Evolutionary conservation across 2,888 invertebrate species (phyloP), one percentile per base, ranked within the genome.

Genomic region (Apantesis nais): DNA sequence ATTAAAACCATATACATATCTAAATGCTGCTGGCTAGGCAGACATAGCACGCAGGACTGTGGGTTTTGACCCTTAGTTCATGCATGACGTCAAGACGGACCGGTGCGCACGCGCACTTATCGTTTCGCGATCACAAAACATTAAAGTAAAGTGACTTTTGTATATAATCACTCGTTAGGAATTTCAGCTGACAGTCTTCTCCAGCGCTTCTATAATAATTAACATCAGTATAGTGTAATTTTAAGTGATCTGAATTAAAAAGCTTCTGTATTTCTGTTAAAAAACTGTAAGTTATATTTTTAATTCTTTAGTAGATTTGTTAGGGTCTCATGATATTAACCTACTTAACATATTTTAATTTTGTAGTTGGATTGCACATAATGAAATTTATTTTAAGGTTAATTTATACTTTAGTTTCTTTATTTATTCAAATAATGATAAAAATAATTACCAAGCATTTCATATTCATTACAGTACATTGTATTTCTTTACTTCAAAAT

Each of bases 111-210:
- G 67, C 72, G 73, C 62, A 48, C 62, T 55, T 76, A 68, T 72
- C 72, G 76, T 29, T 25, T 63, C 69, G 64, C 66, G 74, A 66
- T 39, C 62, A 55, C 68, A 41, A 25, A 72, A 77, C 29, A 41
- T 66, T 75, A 75, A 72, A 73, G 48, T 70, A 71, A 76, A 77
- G 75, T 77, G 70, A 71, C 74, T 77, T 76, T 80, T 79, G 74
- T 82, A 84, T 83, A 81, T 84, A 83, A 78, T 74, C 68, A 77
- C 75, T 67, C 69, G 78, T 66, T 63, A 73, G 62, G 72, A 80
- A 78, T 74, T 78, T 81, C 72, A 67, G 65, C 66, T 62, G 77
- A 64, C 83, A 84, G 83, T 83, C 71, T 76, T 66, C 74, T 69
- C 65, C 61, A 41, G 72, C 75, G 70, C 77, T 74, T 76, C 74